These are phyloP conservation scores for Acyrthosiphon pisum DNA, from an alignment of 1,140 invertebrate genomes.

Conservation along the genomic window DNA sequence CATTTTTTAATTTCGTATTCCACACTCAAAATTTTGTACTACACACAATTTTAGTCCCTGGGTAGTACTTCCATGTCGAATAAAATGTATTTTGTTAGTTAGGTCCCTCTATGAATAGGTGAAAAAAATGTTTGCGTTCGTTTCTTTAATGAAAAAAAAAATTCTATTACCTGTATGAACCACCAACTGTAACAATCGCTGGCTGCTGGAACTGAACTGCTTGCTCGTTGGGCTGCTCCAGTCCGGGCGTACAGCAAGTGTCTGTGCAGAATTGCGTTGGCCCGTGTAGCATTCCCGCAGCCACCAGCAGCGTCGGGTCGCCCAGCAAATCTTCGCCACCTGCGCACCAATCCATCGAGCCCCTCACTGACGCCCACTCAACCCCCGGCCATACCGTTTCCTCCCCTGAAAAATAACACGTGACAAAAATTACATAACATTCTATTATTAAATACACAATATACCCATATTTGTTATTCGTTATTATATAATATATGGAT, in stretches of 20 bases:
- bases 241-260: slow-evolving; percentile 55
- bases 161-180: slow-evolving; percentile 43
- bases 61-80: too few species aligned
- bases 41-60: too few species aligned
- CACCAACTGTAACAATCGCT: slow-evolving; percentile 38
- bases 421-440: background rate
- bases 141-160: background rate
- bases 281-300: slow-evolving; percentile 52
- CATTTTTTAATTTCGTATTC: too few species aligned
- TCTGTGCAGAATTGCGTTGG: slow-evolving; percentile 55
- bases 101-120: background rate
- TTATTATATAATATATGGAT: background rate
- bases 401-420: slow-evolving; percentile 36
- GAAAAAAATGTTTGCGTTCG: background rate
- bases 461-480: background rate
- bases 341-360: slow-evolving; percentile 56
- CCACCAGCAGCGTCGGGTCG: slow-evolving; percentile 55
- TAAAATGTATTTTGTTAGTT: too few species aligned
- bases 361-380: slow-evolving; percentile 50
- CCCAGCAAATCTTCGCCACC: slow-evolving; percentile 54
- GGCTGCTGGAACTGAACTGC: slow-evolving; percentile 46
- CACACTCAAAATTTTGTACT: too few species aligned
- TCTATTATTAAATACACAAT: background rate
- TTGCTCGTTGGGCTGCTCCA: slow-evolving; percentile 44
- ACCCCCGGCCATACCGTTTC: slow-evolving; percentile 56